Conservation (phyloP, 1,140 invertebrate genomes). For the Eupristina koningsbergeri region DNA sequence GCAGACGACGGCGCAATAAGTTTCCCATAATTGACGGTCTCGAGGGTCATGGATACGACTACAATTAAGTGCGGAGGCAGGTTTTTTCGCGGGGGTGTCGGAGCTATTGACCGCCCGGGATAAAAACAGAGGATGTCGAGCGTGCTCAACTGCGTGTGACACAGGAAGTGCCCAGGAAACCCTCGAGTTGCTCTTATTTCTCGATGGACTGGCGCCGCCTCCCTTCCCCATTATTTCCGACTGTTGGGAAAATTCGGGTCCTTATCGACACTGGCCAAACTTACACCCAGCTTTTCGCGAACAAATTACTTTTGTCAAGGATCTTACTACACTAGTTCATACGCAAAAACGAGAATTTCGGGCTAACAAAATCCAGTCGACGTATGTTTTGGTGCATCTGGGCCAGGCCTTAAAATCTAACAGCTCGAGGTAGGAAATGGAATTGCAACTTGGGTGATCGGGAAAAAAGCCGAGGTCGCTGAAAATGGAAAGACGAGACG, state of each 20-base stretch:
- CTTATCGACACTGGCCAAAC: background rate
- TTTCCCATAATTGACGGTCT: slow-evolving; percentile 40
- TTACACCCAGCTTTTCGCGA: too few relatives aligned
- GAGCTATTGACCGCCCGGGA: slow-evolving; percentile 23
- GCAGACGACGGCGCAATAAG: background rate
- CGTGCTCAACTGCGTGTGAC: slow-evolving; percentile 74
- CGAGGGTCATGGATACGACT: background rate
- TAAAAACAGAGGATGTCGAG: slow-evolving; percentile 44
- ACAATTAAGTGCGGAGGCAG: slow-evolving; percentile 1
- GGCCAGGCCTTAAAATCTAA: too few relatives aligned
- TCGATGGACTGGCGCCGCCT: background rate
- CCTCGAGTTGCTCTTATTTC: background rate
- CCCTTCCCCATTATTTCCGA: background rate
- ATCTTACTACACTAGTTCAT: too few relatives aligned
- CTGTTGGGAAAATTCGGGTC: background rate
- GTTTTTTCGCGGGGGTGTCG: slow-evolving; percentile 31
- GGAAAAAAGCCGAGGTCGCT: slow-evolving; percentile 29
- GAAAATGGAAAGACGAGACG: slow-evolving; percentile 52
- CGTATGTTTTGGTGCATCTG: background rate
- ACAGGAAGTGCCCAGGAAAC: slow-evolving; percentile 65
- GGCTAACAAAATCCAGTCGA: too few relatives aligned
- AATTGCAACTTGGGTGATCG: background rate
- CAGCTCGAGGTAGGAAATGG: background rate
- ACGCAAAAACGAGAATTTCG: too few relatives aligned
- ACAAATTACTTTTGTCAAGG: too few relatives aligned